phyloP scores from a whole-genome alignment of 2,888 invertebrate species.

The Catotricha subobsoleta region DNA sequence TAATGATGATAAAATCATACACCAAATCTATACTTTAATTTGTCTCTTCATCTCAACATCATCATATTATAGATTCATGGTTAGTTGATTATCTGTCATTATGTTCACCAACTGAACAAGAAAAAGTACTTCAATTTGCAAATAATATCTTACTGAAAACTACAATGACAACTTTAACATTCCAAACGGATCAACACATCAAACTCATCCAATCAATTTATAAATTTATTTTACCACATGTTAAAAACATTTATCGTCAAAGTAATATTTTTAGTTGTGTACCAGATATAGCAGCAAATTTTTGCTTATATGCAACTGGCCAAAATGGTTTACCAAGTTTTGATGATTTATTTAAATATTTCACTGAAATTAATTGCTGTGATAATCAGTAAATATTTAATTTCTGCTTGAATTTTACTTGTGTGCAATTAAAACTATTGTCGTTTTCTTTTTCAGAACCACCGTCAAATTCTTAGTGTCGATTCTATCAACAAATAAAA shows the following conservation, averaged over 20 bases:
- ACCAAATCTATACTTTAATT: neutral
- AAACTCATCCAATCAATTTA: constrained; percentile 18
- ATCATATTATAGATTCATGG: constrained; percentile 19
- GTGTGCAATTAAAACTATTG: too few species aligned
- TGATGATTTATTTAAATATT: constrained; percentile 19
- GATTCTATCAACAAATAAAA: constrained; percentile 7
- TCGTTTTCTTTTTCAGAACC: too few species aligned
- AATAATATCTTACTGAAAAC: constrained; percentile 20
- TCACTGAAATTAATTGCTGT: constrained; percentile 16
- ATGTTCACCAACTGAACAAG: constrained; percentile 22
- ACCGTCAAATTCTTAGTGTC: neutral
- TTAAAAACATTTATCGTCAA: constrained; percentile 20
- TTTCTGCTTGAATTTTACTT: too few species aligned
- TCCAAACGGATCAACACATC: constrained; percentile 7
- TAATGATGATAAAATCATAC: neutral
- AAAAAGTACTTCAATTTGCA: constrained; percentile 22
- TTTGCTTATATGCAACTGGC: constrained; percentile 16
- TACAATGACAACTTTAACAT: neutral
- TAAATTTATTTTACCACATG: constrained; percentile 21
- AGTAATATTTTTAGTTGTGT: constrained; percentile 20
- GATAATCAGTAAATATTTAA: constrained; percentile 17
- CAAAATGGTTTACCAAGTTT: constrained; percentile 15
- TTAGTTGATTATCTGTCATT: constrained; percentile 22
- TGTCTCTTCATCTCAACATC: neutral
- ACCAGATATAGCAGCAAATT: constrained; percentile 23